phyloP scores from a whole-genome alignment of 2,888 invertebrate genomes.

The Ptychoptera contaminata region DNA sequence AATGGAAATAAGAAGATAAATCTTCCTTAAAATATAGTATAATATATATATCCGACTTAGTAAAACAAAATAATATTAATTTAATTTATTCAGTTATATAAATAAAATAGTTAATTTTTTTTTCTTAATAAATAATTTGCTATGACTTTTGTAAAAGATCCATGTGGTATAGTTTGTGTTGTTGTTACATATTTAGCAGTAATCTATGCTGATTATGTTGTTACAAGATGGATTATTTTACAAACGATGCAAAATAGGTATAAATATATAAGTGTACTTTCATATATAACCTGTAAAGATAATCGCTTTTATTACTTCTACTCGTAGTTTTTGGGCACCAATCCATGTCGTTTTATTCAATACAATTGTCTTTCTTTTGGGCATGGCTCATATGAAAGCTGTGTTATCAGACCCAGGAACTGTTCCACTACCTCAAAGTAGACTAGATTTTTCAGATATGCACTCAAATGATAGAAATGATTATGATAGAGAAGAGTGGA shows the following conservation, averaged over 20 bases:
- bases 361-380: slow-evolving; percentile 53
- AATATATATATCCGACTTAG: too few species aligned
- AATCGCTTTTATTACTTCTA: slow-evolving; percentile 4
- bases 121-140: too few species aligned
- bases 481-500: slow-evolving; percentile 52
- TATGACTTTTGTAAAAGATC: slow-evolving; percentile 59
- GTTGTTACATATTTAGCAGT: slow-evolving; percentile 64
- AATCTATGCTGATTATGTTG: slow-evolving; percentile 76
- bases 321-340: slow-evolving; percentile 62
- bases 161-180: slow-evolving; percentile 71
- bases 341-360: slow-evolving; percentile 68
- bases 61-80: too few species aligned
- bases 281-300: background rate
- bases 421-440: slow-evolving; percentile 57
- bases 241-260: slow-evolving; percentile 70
- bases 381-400: slow-evolving; percentile 65
- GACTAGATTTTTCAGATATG: slow-evolving; percentile 66
- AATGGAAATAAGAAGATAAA: too few species aligned
- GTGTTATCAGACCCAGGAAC: slow-evolving; percentile 82
- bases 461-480: slow-evolving; percentile 38
- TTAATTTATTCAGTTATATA: too few species aligned
- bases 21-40: too few species aligned
- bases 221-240: slow-evolving; percentile 66
- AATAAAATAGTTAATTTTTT: too few species aligned
- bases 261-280: slow-evolving; percentile 10